phyloP scores from a whole-genome alignment of 2,113 vertebrate species.

The Gymnocephalus cernua region DNA sequence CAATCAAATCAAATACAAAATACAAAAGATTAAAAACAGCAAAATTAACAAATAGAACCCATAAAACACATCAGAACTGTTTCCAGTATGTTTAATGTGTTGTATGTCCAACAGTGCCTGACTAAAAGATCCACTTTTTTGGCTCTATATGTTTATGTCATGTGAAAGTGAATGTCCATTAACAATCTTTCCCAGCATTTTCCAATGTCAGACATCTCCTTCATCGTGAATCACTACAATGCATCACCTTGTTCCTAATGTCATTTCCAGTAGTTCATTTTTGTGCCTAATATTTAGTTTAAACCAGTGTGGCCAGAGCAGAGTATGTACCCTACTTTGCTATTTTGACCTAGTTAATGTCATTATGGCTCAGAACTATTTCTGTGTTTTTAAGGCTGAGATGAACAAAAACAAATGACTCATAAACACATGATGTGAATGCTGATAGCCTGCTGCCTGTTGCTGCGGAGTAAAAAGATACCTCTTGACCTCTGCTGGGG shows the following conservation, averaged over 20 bases:
- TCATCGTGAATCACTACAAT: not conserved
- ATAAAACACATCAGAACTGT: not conserved
- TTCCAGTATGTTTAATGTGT: not conserved
- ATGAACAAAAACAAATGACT: conserved; percentile 70
- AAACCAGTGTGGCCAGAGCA: not conserved
- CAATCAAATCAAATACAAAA: not conserved
- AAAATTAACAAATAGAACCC: not conserved
- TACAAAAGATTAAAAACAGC: not conserved
- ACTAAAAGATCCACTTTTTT: not conserved
- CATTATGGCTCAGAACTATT: conserved; percentile 57
- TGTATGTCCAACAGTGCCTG: not conserved
- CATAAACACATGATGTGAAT: conserved; percentile 57
- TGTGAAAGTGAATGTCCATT: not conserved
- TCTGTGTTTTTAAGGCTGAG: conserved; percentile 60
- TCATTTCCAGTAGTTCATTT: not conserved
- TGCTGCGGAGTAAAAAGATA: conserved; percentile 32
- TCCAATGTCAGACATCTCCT: not conserved
- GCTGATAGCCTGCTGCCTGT: conserved; percentile 34
- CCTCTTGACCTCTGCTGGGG: conserved; percentile 26
- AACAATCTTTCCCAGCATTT: not conserved
- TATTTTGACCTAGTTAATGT: conserved; percentile 51
- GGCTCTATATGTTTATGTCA: not conserved
- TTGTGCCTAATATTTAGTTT: no score
- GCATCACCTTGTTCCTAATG: not conserved
- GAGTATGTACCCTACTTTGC: not conserved